Conservation (phyloP, 2,888 invertebrate species). For the Eupithecia vulgata region DNA sequence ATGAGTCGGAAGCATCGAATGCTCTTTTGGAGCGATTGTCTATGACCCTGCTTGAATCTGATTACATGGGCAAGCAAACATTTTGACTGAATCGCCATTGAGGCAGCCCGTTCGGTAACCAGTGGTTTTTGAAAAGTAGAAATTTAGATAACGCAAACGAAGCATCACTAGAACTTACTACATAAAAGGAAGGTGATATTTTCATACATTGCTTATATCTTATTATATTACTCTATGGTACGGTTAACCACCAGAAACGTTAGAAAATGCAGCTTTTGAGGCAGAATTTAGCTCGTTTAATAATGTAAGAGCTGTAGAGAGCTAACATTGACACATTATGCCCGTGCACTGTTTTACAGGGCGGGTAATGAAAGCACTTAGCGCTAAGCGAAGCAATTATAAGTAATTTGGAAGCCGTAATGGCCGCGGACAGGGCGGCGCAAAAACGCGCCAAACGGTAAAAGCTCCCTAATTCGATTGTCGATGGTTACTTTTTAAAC, state of each 20-base stretch:
- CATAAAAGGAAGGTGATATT: background rate
- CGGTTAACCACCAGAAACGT: background rate
- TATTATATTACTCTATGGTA: background rate
- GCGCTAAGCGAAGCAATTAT: conserved; percentile 83
- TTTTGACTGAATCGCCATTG: background rate
- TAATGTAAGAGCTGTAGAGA: conserved; percentile 56
- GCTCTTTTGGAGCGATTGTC: conserved; percentile 70
- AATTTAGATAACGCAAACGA: too few species aligned
- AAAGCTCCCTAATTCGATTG: conserved; percentile 83
- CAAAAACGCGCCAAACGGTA: conserved; percentile 82
- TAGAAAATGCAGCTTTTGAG: conserved; percentile 4
- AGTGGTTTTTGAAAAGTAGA: background rate
- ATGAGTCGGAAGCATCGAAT: conserved; percentile 37
- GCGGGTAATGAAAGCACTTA: conserved; percentile 82
- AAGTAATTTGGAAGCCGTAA: conserved; percentile 81
- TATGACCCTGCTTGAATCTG: conserved; percentile 45
- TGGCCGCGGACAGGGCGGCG: conserved; percentile 81
- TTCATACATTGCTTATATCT: background rate
- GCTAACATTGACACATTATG: conserved; percentile 63
- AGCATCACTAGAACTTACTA: too few species aligned
- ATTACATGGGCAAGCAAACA: conserved; percentile 38
- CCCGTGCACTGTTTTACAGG: conserved; percentile 66
- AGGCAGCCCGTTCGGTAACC: background rate
- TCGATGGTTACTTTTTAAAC: conserved; percentile 75
- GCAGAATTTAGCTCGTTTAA: conserved; percentile 49